Conservation (phyloP, 2,888 invertebrate species). For the Falcaria lacertinaria region DNA sequence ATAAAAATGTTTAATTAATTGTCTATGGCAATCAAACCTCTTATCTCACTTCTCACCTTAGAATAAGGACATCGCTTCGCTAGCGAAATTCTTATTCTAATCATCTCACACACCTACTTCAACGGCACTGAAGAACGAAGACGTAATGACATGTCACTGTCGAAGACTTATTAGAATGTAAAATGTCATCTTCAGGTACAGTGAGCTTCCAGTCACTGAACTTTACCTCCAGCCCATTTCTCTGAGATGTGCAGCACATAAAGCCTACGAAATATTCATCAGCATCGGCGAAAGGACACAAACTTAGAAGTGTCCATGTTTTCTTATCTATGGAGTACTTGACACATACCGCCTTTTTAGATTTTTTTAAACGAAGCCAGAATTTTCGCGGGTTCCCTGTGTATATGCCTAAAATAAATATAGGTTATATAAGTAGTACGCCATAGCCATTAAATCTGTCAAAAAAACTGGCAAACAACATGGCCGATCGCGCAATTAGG, state of each 20-base stretch:
- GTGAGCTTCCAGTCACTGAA: conserved; percentile 42
- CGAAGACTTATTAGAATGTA: conserved; percentile 55
- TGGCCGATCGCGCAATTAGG: too few species aligned
- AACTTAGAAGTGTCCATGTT: conserved; percentile 46
- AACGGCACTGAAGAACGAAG: too few species aligned
- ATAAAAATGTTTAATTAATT: too few species aligned
- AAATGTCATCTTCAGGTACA: conserved; percentile 44
- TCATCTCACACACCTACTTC: too few species aligned
- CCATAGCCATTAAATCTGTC: too few species aligned
- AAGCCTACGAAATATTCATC: conserved; percentile 44
- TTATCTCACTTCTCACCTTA: too few species aligned
- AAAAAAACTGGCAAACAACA: too few species aligned
- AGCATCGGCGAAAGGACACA: conserved; percentile 39
- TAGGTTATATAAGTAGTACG: too few species aligned
- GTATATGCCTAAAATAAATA: conserved; percentile 47
- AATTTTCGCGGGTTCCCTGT: conserved; percentile 52
- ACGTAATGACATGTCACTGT: too few species aligned
- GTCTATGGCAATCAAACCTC: too few species aligned
- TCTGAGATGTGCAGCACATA: conserved; percentile 54
- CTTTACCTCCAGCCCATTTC: conserved; percentile 43
- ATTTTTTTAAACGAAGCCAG: conserved; percentile 51
- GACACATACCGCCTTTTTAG: conserved; percentile 42
- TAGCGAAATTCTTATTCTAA: too few species aligned
- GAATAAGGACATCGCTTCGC: too few species aligned
- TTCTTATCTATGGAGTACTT: conserved; percentile 55